Conservation (phyloP, 64 coral and sea anemone genomes). For the Montipora capricornis region DNA sequence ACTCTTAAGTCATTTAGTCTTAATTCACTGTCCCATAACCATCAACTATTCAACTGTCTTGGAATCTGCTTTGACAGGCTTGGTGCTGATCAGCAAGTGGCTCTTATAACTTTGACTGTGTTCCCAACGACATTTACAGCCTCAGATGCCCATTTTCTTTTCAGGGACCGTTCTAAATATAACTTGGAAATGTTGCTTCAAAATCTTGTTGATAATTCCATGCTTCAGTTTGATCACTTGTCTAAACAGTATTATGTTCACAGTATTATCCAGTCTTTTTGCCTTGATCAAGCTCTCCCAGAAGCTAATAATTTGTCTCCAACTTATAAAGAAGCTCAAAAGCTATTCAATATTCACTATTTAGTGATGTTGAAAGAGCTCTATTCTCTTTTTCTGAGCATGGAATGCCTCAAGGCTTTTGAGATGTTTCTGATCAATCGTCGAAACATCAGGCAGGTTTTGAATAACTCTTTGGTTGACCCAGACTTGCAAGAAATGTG, state of each 20-base stretch:
- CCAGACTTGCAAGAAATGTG: constrained; percentile 72
- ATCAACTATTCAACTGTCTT: constrained; percentile 90
- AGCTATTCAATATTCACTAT: constrained; percentile 82
- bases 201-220: constrained; percentile 82
- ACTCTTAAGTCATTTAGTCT: constrained; percentile 84
- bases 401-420: constrained; percentile 37
- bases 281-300: constrained; percentile 44
- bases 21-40: constrained; percentile 73
- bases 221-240: constrained; percentile 82
- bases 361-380: constrained; percentile 72
- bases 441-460: constrained; percentile 81
- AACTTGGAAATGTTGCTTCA: constrained; percentile 75
- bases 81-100: constrained; percentile 64
- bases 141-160: constrained; percentile 63
- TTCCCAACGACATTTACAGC: constrained; percentile 82
- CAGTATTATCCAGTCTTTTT: constrained; percentile 89
- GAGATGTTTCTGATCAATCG: constrained; percentile 76
- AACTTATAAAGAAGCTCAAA: constrained; percentile 67
- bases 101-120: constrained; percentile 74
- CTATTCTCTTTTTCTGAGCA: constrained; percentile 50
- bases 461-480: constrained; percentile 66
- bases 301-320: constrained; percentile 40
- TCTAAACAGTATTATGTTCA: constrained; percentile 76
- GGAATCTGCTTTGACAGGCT: constrained; percentile 82
- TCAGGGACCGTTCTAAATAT: constrained; percentile 78